These are phyloP conservation scores for Chionis minor DNA, from an alignment of 2,113 vertebrate genomes.

Conservation along the genomic window DNA sequence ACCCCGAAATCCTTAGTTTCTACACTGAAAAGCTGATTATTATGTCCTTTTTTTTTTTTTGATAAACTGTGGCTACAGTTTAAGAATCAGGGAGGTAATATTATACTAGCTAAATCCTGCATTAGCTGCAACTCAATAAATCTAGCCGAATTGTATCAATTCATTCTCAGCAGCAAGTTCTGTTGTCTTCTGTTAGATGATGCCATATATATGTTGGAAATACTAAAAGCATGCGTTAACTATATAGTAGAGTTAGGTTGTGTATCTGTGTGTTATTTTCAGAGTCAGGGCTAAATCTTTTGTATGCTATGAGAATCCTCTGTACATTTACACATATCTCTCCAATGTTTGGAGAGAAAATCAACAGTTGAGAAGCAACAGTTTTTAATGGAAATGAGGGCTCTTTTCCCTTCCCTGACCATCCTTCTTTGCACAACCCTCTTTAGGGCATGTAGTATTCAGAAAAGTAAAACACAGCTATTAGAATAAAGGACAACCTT, in stretches of 20 bases:
- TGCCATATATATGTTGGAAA: neutral
- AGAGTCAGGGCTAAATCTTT: neutral
- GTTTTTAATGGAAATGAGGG: neutral
- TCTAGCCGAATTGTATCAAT: neutral
- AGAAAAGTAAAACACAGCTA: neutral
- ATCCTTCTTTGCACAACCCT: neutral
- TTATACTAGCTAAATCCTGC: neutral
- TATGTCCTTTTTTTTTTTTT: neutral
- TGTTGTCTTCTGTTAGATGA: neutral
- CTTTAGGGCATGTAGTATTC: neutral
- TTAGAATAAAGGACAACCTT: neutral
- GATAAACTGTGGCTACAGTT: neutral
- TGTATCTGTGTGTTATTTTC: neutral
- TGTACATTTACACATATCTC: neutral
- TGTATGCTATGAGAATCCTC: neutral
- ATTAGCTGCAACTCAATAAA: neutral
- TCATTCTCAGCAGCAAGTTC: neutral
- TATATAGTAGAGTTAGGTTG: neutral
- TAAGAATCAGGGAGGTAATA: neutral
- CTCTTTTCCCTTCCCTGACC: neutral
- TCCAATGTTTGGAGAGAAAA: neutral
- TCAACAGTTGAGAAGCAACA: neutral
- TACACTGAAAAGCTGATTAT: neutral
- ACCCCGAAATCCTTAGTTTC: neutral
- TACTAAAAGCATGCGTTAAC: neutral